A percentile compares a stretch with the other conserved stretches of the same genome.
Evolutionary conservation across 2,888 invertebrate species (phyloP).

Genomic region (Platypus cylindrus): DNA sequence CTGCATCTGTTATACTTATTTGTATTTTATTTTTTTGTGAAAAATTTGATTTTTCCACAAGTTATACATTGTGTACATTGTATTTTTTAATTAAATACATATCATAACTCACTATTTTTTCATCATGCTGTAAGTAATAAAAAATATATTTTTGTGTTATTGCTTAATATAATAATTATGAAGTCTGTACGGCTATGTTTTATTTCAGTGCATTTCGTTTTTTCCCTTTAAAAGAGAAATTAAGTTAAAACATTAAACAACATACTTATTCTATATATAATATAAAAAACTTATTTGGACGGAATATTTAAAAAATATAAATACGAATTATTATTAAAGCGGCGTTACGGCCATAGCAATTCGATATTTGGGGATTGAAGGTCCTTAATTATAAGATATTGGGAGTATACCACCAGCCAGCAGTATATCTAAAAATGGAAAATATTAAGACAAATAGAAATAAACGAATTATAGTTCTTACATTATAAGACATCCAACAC

Average conservation of each 20-base stretch:
- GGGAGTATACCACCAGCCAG: constrained; percentile 74
- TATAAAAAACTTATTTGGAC: constrained; percentile 3
- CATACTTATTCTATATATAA: no score
- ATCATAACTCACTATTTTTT: constrained; percentile 16
- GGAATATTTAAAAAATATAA: constrained; percentile 1
- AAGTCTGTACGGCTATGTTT: constrained; percentile 11
- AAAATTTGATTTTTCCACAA: constrained; percentile 9
- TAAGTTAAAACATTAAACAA: no score
- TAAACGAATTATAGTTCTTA: constrained; percentile 38
- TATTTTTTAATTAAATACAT: constrained; percentile 15
- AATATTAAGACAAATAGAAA: constrained; percentile 2
- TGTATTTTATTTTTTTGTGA: constrained; percentile 9
- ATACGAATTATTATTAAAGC: no score
- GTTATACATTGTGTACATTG: constrained; percentile 10
- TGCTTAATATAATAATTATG: constrained; percentile 10
- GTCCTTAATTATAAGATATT: constrained; percentile 67
- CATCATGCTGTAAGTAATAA: constrained; percentile 14
- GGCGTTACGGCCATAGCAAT: constrained; percentile 48
- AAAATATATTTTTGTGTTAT: constrained; percentile 12
- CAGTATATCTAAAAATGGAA: constrained; percentile 61
- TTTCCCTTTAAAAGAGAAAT: no score
- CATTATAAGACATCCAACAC: constrained; percentile 77
- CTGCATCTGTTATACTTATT: constrained; percentile 6
- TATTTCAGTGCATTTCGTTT: constrained; percentile 5
- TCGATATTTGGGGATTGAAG: constrained; percentile 83